Percentiles rank a stretch among this genome's conserved stretches.
phyloP scores from a whole-genome alignment of 2,797 vertebrate genomes.

The Sibirionetta formosa region DNA sequence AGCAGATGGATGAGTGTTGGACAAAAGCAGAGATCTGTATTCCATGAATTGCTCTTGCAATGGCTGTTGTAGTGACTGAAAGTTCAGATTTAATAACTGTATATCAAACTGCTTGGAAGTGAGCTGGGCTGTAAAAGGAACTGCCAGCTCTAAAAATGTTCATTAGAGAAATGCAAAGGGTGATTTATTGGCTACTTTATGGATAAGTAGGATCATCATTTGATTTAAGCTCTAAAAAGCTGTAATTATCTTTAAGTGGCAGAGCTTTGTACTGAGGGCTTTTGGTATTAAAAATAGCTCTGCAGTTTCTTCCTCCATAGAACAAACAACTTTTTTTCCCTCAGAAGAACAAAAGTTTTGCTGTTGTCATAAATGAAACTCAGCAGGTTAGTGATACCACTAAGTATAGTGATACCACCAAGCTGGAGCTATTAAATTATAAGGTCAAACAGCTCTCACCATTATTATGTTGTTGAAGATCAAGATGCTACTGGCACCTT shows the following conservation, averaged over 20 bases:
- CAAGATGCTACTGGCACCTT: neutral
- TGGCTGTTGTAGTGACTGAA: slow-evolving; percentile 44
- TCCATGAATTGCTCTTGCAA: slow-evolving; percentile 5
- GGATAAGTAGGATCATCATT: neutral
- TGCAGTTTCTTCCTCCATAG: neutral
- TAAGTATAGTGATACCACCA: neutral
- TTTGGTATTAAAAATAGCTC: slow-evolving; percentile 17
- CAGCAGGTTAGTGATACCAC: neutral
- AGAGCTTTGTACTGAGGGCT: neutral
- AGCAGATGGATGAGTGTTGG: neutral
- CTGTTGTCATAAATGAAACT: neutral
- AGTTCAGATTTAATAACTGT: slow-evolving; percentile 62
- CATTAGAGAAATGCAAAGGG: slow-evolving; percentile 52
- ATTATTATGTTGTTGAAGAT: neutral
- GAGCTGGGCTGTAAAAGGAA: slow-evolving; percentile 46
- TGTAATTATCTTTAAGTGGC: slow-evolving; percentile 45
- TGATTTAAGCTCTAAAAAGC: slow-evolving; percentile 55
- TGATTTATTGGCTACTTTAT: slow-evolving; percentile 61
- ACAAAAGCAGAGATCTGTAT: slow-evolving; percentile 28
- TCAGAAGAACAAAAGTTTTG: slow-evolving; percentile 5
- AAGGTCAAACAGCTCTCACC: neutral
- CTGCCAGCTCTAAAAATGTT: slow-evolving; percentile 38
- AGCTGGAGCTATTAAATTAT: neutral
- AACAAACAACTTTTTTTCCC: neutral
- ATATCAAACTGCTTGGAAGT: slow-evolving; percentile 49